Percentiles rank a stretch among this genome's conserved stretches.
Evolutionary conservation across 2,113 vertebrate species (phyloP).

Genomic region (Seriola dumerili): DNA sequence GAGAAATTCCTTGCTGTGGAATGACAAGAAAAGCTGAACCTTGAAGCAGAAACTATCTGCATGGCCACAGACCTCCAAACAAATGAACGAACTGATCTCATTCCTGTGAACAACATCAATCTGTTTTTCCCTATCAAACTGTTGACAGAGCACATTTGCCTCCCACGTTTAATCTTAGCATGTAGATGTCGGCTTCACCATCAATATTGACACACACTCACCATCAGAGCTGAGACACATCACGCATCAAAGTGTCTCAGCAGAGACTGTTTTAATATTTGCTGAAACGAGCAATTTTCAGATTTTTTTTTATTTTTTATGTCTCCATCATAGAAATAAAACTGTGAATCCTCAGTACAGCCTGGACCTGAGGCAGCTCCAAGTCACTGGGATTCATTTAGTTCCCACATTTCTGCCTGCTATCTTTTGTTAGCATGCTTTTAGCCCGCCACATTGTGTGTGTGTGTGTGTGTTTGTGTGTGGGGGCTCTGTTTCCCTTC

Average conservation of each 20-base stretch:
- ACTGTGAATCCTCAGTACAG: background rate
- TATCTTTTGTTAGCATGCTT: slow-evolving; percentile 38
- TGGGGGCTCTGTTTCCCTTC: slow-evolving; percentile 19
- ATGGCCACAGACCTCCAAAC: no score
- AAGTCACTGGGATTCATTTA: slow-evolving; percentile 1
- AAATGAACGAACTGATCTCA: background rate
- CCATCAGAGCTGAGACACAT: background rate
- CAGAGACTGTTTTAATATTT: slow-evolving; percentile 1
- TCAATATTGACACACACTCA: background rate
- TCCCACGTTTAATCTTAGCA: background rate
- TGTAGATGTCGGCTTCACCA: background rate
- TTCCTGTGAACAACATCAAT: background rate
- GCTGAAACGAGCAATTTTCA: background rate
- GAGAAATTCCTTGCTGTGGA: no score
- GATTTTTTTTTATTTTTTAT: background rate
- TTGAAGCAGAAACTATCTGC: no score
- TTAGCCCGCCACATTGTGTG: background rate
- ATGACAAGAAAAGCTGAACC: no score
- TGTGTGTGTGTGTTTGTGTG: background rate
- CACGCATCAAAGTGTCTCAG: background rate
- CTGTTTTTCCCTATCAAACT: background rate
- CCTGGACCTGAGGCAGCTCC: background rate
- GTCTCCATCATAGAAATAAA: background rate
- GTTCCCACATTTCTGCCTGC: background rate
- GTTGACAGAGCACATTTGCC: background rate